Percentiles rank a stretch among this genome's conserved stretches.
phyloP scores from a whole-genome alignment of 2,888 invertebrate species.

The Adineta ricciae region DNA sequence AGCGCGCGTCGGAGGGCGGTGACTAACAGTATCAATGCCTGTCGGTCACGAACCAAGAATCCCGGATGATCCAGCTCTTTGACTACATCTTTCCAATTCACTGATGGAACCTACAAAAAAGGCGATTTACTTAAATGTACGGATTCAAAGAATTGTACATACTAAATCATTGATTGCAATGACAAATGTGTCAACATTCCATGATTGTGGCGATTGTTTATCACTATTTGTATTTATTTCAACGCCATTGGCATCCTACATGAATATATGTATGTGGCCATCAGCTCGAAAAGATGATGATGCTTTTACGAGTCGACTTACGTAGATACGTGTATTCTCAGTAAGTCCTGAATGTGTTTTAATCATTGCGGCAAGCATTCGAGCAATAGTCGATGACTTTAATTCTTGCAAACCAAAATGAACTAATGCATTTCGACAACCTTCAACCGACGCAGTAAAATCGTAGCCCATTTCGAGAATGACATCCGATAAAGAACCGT shows the following conservation, averaged over 20 bases:
- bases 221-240: not conserved
- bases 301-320: not conserved
- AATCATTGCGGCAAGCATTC: constrained; percentile 60
- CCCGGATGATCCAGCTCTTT: constrained; percentile 79
- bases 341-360: constrained; percentile 66
- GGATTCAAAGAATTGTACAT: constrained; percentile 35
- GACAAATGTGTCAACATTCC: constrained; percentile 87
- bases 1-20: constrained; percentile 63
- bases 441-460: constrained; percentile 60
- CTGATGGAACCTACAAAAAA: constrained; percentile 41
- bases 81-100: constrained; percentile 86
- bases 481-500: constrained; percentile 62
- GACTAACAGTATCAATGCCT: constrained; percentile 70
- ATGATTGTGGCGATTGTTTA: constrained; percentile 55
- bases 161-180: constrained; percentile 79
- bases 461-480: constrained; percentile 81
- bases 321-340: constrained; percentile 45
- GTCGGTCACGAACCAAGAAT: constrained; percentile 74
- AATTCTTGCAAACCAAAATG: constrained; percentile 69
- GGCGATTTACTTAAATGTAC: too few species aligned
- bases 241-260: constrained; percentile 4
- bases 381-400: constrained; percentile 70
- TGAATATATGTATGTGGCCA: too few species aligned
- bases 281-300: too few species aligned
- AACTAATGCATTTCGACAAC: constrained; percentile 63